These are phyloP conservation scores for Agapostemon virescens DNA, from an alignment of 2,888 invertebrate genomes.

Conservation along the genomic window DNA sequence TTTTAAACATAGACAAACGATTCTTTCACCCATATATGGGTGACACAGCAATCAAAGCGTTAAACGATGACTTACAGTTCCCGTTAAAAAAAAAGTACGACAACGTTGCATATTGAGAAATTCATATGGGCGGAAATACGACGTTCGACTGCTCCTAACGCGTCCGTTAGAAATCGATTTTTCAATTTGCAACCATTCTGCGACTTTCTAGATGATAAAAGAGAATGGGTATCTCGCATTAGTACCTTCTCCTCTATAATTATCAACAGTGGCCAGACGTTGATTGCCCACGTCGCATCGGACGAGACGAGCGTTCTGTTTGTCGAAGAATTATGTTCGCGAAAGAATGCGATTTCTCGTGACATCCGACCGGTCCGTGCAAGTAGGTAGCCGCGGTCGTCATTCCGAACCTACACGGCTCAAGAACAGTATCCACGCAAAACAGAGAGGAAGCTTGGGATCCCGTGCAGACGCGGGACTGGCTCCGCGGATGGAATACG, in stretches of 20 bases:
- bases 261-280: constrained; percentile 1
- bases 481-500: constrained; percentile 47
- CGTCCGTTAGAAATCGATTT: no score
- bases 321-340: constrained; percentile 6
- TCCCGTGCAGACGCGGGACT: constrained; percentile 27
- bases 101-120: no score
- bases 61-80: no score
- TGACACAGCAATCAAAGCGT: no score
- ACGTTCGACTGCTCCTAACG: no score
- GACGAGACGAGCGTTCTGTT: constrained; percentile 28
- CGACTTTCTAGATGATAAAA: neutral
- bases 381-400: constrained; percentile 67
- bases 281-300: constrained; percentile 10
- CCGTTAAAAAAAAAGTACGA: no score
- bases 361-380: constrained; percentile 23
- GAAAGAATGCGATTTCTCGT: constrained; percentile 32
- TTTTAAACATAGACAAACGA: no score
- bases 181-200: neutral
- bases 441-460: constrained; percentile 49
- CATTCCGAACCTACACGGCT: constrained; percentile 76
- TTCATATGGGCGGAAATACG: no score
- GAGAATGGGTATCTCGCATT: neutral
- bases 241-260: neutral
- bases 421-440: constrained; percentile 59
- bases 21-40: no score